These are phyloP conservation scores for Virgularia gustaviana DNA, from an alignment of 92 coral and sea anemone genomes.

Conservation along the genomic window DNA sequence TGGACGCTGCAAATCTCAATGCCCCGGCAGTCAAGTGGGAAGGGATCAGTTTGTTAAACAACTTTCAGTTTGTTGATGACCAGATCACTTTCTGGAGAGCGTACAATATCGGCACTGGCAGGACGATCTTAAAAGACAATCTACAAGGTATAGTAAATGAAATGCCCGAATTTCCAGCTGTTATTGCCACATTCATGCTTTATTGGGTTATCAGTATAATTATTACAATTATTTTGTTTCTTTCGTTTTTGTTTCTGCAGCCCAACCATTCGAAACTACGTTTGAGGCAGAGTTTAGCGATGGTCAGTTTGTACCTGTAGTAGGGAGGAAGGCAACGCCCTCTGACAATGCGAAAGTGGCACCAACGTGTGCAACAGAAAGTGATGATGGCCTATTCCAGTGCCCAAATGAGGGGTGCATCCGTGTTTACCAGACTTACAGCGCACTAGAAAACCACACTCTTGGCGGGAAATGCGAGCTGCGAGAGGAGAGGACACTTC, in stretches of 20 bases:
- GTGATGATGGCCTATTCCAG: slow-evolving; percentile 33
- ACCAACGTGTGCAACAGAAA: background rate
- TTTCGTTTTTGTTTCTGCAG: background rate
- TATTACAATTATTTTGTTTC: background rate
- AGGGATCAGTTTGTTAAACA: slow-evolving; percentile 49
- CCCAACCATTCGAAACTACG: slow-evolving; percentile 15
- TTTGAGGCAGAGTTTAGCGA: slow-evolving; percentile 5
- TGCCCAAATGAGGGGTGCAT: slow-evolving; percentile 62
- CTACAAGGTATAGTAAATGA: slow-evolving; percentile 57
- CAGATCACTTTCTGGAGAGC: slow-evolving; percentile 55
- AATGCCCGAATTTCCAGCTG: too few species aligned
- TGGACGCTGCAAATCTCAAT: slow-evolving; percentile 4
- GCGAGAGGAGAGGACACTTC: slow-evolving; percentile 34
- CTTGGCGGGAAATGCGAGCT: slow-evolving; percentile 44
- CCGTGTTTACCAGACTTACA: slow-evolving; percentile 39
- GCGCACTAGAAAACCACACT: slow-evolving; percentile 54
- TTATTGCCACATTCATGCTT: too few species aligned
- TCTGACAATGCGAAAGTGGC: background rate
- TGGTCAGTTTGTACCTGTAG: background rate
- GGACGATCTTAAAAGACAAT: slow-evolving; percentile 32
- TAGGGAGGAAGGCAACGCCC: background rate
- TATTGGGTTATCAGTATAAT: too few species aligned
- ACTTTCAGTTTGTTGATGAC: slow-evolving; percentile 31
- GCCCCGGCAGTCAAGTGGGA: slow-evolving; percentile 24
- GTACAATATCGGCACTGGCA: slow-evolving; percentile 54